Conservation (phyloP, 92 coral and sea anemone genomes). For the Epizoanthus scotinus region DNA sequence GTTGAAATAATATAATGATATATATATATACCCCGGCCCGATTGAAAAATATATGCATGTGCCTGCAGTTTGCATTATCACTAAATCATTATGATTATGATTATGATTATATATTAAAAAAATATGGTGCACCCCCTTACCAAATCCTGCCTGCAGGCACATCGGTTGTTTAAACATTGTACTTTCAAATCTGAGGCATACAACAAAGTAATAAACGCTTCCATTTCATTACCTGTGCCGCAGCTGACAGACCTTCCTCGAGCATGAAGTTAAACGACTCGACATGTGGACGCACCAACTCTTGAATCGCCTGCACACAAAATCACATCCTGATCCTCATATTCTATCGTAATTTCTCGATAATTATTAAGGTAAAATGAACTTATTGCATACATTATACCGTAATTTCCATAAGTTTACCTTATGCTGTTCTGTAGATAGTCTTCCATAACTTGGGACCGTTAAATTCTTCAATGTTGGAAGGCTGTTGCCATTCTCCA, state of each 20-base stretch:
- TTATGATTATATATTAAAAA: too few species aligned
- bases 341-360: neutral
- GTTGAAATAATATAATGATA: too few species aligned
- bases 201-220: neutral
- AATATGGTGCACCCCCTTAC: too few species aligned
- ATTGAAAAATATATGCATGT: too few species aligned
- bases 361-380: neutral
- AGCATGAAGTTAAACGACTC: slow-evolving; percentile 92
- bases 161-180: neutral
- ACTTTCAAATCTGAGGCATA: neutral
- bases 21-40: too few species aligned
- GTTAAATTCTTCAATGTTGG: slow-evolving; percentile 92
- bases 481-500: slow-evolving; percentile 32
- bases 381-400: neutral
- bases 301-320: slow-evolving; percentile 76
- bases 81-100: too few species aligned
- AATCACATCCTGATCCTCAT: neutral
- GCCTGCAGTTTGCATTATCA: too few species aligned
- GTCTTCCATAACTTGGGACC: slow-evolving; percentile 62
- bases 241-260: slow-evolving; percentile 92
- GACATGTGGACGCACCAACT: slow-evolving; percentile 86
- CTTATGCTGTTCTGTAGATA: slow-evolving; percentile 72
- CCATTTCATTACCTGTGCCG: slow-evolving; percentile 69
- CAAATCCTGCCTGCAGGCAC: too few species aligned
- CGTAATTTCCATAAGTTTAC: slow-evolving; percentile 32